Conservation (phyloP, 2,113 vertebrate species). For the Heterochromis multidens region DNA sequence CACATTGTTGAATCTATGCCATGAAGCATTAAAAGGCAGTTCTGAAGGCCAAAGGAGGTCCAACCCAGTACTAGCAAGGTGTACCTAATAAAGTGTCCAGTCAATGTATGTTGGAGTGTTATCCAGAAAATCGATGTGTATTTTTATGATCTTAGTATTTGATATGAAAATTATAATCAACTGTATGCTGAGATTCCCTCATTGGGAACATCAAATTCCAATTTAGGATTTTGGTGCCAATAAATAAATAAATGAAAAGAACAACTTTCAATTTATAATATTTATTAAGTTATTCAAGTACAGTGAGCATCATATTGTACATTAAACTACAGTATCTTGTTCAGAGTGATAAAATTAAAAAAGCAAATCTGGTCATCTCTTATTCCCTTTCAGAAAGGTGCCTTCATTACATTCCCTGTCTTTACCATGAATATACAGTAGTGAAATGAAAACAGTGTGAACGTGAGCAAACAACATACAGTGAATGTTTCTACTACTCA, state of each 20-base stretch:
- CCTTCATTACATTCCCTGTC: conserved; percentile 14
- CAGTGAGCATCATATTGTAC: conserved; percentile 41
- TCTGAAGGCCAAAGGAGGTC: neutral
- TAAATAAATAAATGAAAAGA: neutral
- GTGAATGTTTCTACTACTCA: neutral
- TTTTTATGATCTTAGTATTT: no score
- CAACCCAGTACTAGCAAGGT: neutral
- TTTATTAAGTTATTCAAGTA: conserved; percentile 60
- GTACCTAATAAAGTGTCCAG: no score
- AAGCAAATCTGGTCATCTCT: neutral
- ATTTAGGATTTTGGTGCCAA: neutral
- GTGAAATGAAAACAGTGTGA: conserved; percentile 26
- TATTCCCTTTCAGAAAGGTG: conserved; percentile 9
- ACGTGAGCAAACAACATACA: conserved; percentile 40
- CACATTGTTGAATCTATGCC: neutral
- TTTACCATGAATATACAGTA: conserved; percentile 11
- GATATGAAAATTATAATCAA: no score
- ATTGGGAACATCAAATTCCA: neutral
- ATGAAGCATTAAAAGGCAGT: neutral
- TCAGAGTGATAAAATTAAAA: conserved; percentile 23
- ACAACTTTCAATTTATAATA: neutral
- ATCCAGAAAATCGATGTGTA: no score
- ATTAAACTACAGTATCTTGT: conserved; percentile 22
- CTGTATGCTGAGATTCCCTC: neutral
- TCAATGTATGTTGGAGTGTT: no score